Conservation (phyloP, 2,113 vertebrate genomes). For the Atractosteus spatula region DNA sequence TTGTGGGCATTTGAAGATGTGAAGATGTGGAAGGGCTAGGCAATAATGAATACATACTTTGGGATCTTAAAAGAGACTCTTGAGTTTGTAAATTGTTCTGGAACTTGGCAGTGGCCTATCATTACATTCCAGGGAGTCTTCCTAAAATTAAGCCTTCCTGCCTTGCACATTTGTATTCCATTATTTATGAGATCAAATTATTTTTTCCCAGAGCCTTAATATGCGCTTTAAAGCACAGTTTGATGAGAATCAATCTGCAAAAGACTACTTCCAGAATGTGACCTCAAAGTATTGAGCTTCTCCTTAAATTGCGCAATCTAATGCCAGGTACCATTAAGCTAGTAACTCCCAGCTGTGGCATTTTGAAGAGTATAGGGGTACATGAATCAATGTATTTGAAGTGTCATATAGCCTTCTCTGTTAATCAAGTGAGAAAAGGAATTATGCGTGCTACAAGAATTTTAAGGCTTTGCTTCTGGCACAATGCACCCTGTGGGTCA, state of each 20-base stretch:
- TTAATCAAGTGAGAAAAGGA: slow-evolving; percentile 21
- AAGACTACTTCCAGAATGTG: slow-evolving; percentile 16
- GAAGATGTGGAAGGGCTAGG: slow-evolving; percentile 7
- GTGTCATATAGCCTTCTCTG: slow-evolving; percentile 11
- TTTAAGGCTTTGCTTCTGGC: slow-evolving; percentile 7
- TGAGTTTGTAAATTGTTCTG: slow-evolving; percentile 23
- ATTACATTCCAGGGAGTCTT: slow-evolving; percentile 17
- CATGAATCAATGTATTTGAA: slow-evolving; percentile 21
- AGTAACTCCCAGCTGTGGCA: slow-evolving; percentile 4
- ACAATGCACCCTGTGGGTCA: slow-evolving; percentile 2
- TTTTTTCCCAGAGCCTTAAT: slow-evolving; percentile 38
- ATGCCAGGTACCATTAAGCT: slow-evolving; percentile 8
- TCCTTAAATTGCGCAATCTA: slow-evolving; percentile 15
- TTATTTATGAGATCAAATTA: slow-evolving; percentile 45
- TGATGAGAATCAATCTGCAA: slow-evolving; percentile 26
- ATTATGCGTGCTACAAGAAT: slow-evolving; percentile 4
- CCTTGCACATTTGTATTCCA: slow-evolving; percentile 33
- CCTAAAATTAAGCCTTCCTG: slow-evolving; percentile 13
- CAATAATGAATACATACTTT: slow-evolving; percentile 12
- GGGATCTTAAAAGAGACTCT: slow-evolving; percentile 11
- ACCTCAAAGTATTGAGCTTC: slow-evolving; percentile 12
- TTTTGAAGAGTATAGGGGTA: slow-evolving; percentile 8
- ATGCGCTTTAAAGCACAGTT: slow-evolving; percentile 35
- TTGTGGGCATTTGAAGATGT: neutral
- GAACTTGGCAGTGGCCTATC: slow-evolving; percentile 21